Conservation (phyloP, 2,113 vertebrate species). For the Hystrix cristata region DNA sequence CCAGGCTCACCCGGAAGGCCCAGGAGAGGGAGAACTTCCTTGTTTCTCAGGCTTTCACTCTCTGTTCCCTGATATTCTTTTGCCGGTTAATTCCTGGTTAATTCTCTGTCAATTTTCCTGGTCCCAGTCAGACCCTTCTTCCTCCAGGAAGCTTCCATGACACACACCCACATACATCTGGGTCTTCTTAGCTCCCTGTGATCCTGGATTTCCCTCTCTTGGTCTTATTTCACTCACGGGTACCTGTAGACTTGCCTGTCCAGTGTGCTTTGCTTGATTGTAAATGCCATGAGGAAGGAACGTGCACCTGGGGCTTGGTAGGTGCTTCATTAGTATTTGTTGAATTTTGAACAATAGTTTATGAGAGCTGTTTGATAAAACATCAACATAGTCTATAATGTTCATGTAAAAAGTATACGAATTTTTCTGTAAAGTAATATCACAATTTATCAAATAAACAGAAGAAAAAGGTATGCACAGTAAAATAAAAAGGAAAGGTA, state of each 20-base stretch:
- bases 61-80: not conserved
- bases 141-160: constrained; percentile 12
- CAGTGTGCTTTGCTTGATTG: not conserved
- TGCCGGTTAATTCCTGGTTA: not conserved
- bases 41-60: not conserved
- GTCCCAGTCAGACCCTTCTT: not conserved
- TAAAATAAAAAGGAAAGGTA: not conserved
- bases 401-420: constrained; percentile 2
- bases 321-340: not conserved
- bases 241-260: not conserved
- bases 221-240: not conserved
- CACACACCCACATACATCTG: not conserved
- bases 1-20: not conserved
- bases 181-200: not conserved
- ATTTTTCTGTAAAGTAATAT: not conserved
- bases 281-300: not conserved
- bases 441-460: constrained; percentile 38
- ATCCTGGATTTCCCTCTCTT: not conserved
- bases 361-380: not conserved
- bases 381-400: not conserved
- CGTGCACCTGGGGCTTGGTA: not conserved
- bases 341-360: not conserved
- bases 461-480: not conserved
- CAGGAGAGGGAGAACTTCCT: not conserved
- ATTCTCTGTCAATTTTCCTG: too few relatives aligned